A percentile compares a stretch with the other conserved stretches of the same genome.
Evolutionary conservation across 2,888 invertebrate species (phyloP).

Genomic region (Liposcelis brunnea): DNA sequence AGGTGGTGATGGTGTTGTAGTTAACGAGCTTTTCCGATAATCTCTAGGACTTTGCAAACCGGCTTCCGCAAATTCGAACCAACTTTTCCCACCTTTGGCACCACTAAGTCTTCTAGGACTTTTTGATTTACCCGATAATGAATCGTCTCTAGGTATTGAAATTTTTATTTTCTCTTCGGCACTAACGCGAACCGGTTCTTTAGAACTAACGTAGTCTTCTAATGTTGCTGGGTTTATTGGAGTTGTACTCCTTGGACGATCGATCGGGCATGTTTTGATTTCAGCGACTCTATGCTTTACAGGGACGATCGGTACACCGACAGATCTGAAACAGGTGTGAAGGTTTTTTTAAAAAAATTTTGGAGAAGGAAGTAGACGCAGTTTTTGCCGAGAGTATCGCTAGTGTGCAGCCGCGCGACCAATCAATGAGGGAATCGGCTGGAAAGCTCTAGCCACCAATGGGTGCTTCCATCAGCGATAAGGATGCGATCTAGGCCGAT

Average conservation of each 20-base stretch:
- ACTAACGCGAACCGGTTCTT: constrained; percentile 21
- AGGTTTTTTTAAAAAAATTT: background rate
- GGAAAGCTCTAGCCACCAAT: too few relatives aligned
- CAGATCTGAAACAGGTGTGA: constrained; percentile 29
- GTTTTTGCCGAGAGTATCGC: too few relatives aligned
- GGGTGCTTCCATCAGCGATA: too few relatives aligned
- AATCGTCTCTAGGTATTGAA: constrained; percentile 44
- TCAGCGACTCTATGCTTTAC: constrained; percentile 49
- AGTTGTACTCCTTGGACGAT: constrained; percentile 54
- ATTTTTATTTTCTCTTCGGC: constrained; percentile 49
- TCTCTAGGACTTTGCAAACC: constrained; percentile 32
- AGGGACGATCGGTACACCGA: constrained; percentile 64
- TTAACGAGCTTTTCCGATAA: constrained; percentile 19
- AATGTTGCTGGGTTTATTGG: constrained; percentile 53
- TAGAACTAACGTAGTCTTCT: constrained; percentile 39
- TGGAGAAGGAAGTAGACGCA: background rate
- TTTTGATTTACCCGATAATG: constrained; percentile 27
- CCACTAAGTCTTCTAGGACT: constrained; percentile 34
- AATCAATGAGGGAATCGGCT: too few relatives aligned
- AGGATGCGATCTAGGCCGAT: too few relatives aligned
- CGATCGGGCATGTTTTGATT: constrained; percentile 50
- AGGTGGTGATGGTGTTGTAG: constrained; percentile 27
- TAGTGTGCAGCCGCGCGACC: too few relatives aligned
- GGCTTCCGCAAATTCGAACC: constrained; percentile 45
- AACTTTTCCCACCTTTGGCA: constrained; percentile 32